Percentiles rank a stretch among this genome's conserved stretches.
Evolutionary conservation across 2,797 vertebrate species (phyloP).

Genomic region (Thunnus albacares): DNA sequence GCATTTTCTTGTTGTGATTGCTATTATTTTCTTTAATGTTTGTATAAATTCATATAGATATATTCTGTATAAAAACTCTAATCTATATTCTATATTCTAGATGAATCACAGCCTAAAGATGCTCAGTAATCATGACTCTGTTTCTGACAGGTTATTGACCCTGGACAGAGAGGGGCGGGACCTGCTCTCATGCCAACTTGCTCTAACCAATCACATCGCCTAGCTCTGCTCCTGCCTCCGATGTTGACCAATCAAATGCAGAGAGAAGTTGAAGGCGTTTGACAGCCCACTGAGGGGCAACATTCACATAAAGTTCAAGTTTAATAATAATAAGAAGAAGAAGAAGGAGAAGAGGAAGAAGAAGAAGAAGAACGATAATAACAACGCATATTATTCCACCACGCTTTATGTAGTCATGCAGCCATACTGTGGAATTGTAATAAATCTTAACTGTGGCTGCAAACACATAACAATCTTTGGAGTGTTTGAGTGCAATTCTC

Average conservation of each 20-base stretch:
- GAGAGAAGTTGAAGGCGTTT: background rate
- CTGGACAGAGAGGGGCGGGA: background rate
- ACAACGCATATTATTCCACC: background rate
- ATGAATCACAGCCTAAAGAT: background rate
- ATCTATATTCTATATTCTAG: too few species aligned
- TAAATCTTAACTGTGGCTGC: background rate
- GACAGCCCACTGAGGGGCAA: constrained; percentile 4
- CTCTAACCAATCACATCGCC: constrained; percentile 56
- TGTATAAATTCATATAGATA: background rate
- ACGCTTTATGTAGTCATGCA: too few species aligned
- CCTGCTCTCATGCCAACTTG: background rate
- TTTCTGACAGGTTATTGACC: constrained; percentile 24
- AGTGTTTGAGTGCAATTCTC: background rate
- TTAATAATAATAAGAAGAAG: background rate
- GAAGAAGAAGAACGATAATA: background rate
- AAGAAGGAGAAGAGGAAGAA: background rate
- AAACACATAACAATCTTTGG: background rate
- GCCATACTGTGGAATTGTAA: background rate
- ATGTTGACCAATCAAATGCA: constrained; percentile 57
- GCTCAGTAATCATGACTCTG: background rate
- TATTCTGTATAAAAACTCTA: background rate
- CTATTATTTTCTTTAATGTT: background rate
- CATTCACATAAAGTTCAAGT: background rate
- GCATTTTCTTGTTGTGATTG: background rate
- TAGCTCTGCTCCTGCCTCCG: background rate